Conservation (phyloP, 2,888 invertebrate species). For the Bimastos eiseni region DNA sequence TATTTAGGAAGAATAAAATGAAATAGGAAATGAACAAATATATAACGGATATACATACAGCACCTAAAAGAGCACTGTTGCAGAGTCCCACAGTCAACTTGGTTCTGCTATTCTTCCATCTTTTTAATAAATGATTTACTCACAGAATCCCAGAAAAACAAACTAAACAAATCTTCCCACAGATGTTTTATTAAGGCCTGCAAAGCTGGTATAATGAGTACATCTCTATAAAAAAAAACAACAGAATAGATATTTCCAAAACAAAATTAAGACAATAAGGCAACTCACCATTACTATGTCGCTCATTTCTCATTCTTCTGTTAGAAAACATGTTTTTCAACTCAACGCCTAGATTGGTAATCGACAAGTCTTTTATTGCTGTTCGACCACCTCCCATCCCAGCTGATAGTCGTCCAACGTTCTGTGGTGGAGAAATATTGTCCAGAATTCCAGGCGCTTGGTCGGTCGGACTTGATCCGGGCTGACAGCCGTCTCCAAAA, state of each 20-base stretch:
- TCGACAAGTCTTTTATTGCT: conserved; percentile 29
- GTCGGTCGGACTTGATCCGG: conserved; percentile 8
- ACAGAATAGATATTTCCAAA: neutral
- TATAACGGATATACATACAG: too few relatives aligned
- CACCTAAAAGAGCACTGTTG: too few relatives aligned
- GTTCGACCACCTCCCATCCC: neutral
- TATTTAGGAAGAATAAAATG: too few relatives aligned
- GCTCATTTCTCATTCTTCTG: neutral
- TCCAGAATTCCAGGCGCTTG: conserved; percentile 14
- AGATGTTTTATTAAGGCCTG: neutral
- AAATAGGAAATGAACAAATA: too few relatives aligned
- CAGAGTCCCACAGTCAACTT: too few relatives aligned
- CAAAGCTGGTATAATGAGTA: neutral
- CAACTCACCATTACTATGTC: neutral
- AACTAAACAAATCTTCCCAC: neutral
- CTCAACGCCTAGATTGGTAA: conserved; percentile 33
- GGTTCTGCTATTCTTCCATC: too few relatives aligned
- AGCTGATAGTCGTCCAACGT: conserved; percentile 29
- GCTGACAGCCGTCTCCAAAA: conserved; percentile 14
- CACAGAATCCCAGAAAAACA: neutral
- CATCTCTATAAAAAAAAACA: neutral
- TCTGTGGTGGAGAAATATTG: conserved; percentile 25
- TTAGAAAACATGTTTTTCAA: conserved; percentile 31
- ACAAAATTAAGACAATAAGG: neutral
- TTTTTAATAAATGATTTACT: too few relatives aligned